Conservation (phyloP, 2,113 vertebrate species). For the Rhadina sibilatrix region DNA sequence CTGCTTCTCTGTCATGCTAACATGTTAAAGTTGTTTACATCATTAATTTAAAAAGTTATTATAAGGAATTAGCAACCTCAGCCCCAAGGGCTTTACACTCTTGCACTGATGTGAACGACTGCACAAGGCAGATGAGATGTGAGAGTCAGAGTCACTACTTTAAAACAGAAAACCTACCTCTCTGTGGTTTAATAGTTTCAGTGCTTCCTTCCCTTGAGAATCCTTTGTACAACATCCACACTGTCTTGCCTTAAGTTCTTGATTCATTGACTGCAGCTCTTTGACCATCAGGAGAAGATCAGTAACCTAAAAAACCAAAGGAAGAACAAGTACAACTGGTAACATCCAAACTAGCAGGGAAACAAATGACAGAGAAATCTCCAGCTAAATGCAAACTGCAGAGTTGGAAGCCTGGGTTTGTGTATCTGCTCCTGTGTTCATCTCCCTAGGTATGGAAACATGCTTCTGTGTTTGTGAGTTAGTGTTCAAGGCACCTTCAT, state of each 20-base stretch:
- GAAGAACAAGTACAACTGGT: background rate
- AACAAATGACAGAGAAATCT: background rate
- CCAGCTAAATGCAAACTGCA: background rate
- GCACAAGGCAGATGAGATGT: background rate
- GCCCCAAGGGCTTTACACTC: background rate
- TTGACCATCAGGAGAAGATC: slow-evolving; percentile 81
- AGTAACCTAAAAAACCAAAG: slow-evolving; percentile 72
- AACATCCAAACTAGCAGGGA: background rate
- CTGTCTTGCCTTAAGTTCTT: slow-evolving; percentile 73
- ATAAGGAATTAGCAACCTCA: slow-evolving; percentile 24
- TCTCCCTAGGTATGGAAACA: background rate
- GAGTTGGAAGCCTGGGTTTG: background rate
- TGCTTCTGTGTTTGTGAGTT: background rate
- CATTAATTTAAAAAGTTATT: slow-evolving; percentile 35
- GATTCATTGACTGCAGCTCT: slow-evolving; percentile 77
- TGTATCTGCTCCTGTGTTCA: background rate
- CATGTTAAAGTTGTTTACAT: slow-evolving; percentile 2
- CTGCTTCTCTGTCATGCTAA: background rate
- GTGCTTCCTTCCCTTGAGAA: slow-evolving; percentile 27
- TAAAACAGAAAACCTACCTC: slow-evolving; percentile 60
- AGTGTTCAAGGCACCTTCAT: background rate
- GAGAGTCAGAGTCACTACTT: background rate
- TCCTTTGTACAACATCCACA: slow-evolving; percentile 32
- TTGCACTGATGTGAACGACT: background rate
- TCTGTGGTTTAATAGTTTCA: background rate